Conservation (phyloP, 2,113 vertebrate genomes). For the Burhinus bistriatus region DNA sequence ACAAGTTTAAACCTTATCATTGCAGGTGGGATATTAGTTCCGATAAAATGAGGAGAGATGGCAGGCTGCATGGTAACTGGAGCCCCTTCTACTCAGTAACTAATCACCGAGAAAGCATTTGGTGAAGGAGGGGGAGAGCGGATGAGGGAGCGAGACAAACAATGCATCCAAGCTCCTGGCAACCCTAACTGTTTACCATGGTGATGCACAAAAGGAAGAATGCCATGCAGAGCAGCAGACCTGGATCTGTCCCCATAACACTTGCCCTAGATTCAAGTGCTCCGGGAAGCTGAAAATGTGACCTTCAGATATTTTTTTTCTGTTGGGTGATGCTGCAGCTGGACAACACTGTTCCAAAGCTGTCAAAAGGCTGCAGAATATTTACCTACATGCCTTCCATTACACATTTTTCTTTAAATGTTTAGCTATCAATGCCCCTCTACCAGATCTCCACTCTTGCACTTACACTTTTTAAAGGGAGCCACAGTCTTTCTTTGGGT, state of each 20-base stretch:
- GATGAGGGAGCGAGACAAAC: slow-evolving; percentile 33
- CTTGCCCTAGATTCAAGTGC: slow-evolving; percentile 42
- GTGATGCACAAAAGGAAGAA: slow-evolving; percentile 61
- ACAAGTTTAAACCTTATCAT: slow-evolving; percentile 67
- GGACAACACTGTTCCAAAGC: background rate
- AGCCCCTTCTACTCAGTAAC: slow-evolving; percentile 56
- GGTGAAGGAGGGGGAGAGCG: slow-evolving; percentile 38
- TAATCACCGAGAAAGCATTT: slow-evolving; percentile 70
- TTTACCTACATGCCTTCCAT: background rate
- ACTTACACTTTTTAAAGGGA: background rate
- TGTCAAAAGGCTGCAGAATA: background rate
- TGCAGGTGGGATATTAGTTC: slow-evolving; percentile 66
- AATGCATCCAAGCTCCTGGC: slow-evolving; percentile 55
- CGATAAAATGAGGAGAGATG: slow-evolving; percentile 45
- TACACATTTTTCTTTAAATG: background rate
- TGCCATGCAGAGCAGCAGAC: background rate
- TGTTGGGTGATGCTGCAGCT: background rate
- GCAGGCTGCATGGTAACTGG: slow-evolving; percentile 59
- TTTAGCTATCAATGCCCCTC: background rate
- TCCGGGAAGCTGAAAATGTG: slow-evolving; percentile 1
- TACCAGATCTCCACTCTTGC: background rate
- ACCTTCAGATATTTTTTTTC: slow-evolving; percentile 9
- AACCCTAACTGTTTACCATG: slow-evolving; percentile 61
- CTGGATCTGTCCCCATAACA: slow-evolving; percentile 19
- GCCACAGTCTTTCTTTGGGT: background rate